A percentile compares a stretch with the other conserved stretches of the same genome.
These are phyloP conservation scores for Morinoia aosen DNA, from an alignment of 2,888 invertebrate genomes.

Conservation along the genomic window DNA sequence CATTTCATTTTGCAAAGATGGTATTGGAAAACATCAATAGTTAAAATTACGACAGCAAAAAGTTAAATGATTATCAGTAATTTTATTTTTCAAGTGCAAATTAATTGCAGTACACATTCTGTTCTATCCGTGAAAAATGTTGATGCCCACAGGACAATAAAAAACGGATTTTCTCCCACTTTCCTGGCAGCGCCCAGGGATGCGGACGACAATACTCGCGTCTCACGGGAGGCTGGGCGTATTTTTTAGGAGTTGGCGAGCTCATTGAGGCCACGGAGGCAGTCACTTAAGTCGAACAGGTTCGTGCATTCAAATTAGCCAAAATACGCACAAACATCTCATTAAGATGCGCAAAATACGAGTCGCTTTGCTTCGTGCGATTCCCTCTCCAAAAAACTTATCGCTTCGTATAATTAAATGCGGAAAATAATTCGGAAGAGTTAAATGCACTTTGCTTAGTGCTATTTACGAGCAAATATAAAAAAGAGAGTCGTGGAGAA, in stretches of 20 bases:
- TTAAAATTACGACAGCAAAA: no score
- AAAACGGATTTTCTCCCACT: background rate
- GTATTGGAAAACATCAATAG: no score
- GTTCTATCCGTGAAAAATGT: background rate
- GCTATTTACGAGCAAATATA: no score
- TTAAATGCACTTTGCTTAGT: no score
- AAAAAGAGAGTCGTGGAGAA: no score
- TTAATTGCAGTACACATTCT: background rate
- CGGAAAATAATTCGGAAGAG: no score
- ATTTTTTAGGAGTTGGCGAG: background rate
- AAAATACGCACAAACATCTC: background rate
- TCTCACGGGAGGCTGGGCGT: background rate
- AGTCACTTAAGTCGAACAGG: background rate
- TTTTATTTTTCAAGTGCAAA: background rate
- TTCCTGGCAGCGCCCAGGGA: background rate
- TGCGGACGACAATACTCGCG: background rate
- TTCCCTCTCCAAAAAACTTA: background rate
- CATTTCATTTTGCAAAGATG: no score
- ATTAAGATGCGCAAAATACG: constrained; percentile 27
- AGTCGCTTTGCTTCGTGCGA: background rate
- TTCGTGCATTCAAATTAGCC: constrained; percentile 42
- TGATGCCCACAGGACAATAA: background rate
- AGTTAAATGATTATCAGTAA: no score
- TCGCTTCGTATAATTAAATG: background rate
- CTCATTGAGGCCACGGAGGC: background rate